phyloP scores from a whole-genome alignment of 2,113 vertebrate genomes.

The Eulemur rufifrons region DNA sequence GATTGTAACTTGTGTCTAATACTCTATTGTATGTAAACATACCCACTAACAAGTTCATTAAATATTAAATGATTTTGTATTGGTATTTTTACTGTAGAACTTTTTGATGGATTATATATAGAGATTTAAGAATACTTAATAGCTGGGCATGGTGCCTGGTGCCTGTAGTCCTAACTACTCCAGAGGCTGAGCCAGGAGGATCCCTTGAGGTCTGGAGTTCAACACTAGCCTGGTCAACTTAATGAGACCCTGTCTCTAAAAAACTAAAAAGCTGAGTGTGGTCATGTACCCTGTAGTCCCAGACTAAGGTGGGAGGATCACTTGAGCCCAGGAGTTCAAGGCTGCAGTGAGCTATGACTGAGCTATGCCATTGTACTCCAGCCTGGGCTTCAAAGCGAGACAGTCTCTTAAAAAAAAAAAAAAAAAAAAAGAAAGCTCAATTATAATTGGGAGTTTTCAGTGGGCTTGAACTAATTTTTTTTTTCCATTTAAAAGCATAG shows the following conservation, averaged over 20 bases:
- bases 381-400: not conserved
- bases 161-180: not conserved
- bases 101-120: not conserved
- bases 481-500: not conserved
- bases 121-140: not conserved
- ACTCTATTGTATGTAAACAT: not conserved
- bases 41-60: not conserved
- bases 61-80: constrained; percentile 15
- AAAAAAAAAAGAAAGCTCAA: no score
- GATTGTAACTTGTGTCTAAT: not conserved
- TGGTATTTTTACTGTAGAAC: not conserved
- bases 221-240: not conserved
- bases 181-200: not conserved
- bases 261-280: not conserved
- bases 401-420: not conserved
- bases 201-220: not conserved
- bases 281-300: not conserved
- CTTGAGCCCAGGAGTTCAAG: not conserved
- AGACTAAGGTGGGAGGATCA: not conserved
- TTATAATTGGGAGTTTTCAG: constrained; percentile 20
- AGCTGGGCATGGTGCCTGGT: not conserved
- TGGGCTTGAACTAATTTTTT: constrained; percentile 6
- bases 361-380: not conserved
- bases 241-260: not conserved
- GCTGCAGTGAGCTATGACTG: not conserved